A percentile compares a stretch with the other conserved stretches of the same genome.
These are phyloP conservation scores for Temnothorax nylanderi DNA, from an alignment of 1,140 invertebrate species.

Conservation along the genomic window DNA sequence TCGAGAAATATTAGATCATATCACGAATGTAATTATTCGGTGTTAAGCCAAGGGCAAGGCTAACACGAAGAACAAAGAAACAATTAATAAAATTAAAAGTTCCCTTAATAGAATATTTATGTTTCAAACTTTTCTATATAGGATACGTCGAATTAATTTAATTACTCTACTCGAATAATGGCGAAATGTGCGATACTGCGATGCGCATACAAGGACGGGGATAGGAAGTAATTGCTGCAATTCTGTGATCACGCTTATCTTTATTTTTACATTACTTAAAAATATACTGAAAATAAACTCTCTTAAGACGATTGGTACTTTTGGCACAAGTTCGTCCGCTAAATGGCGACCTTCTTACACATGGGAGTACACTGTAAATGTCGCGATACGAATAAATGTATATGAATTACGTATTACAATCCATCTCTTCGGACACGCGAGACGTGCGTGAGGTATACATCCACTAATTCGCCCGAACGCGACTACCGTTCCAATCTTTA, in stretches of 20 bases:
- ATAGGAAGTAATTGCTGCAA: neutral
- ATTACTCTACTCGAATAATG: neutral
- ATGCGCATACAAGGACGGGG: neutral
- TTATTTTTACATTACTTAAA: conserved; percentile 55
- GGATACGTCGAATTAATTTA: neutral
- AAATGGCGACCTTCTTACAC: conserved; percentile 26
- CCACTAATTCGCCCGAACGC: neutral
- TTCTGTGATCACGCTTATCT: conserved; percentile 52
- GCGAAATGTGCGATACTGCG: neutral
- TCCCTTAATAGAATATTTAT: neutral
- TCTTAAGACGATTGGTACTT: conserved; percentile 44
- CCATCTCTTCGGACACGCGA: neutral
- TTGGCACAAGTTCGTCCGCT: conserved; percentile 58
- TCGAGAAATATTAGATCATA: conserved; percentile 23
- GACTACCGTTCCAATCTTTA: conserved; percentile 16
- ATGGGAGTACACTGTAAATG: conserved; percentile 26
- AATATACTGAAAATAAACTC: conserved; percentile 66
- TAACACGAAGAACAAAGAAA: neutral
- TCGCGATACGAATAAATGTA: conserved; percentile 38
- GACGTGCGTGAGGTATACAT: conserved; percentile 7
- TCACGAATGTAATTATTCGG: neutral
- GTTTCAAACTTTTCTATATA: neutral
- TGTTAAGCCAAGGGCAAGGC: neutral
- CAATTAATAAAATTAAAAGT: neutral
- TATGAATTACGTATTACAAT: conserved; percentile 42